Evolutionary conservation across 2,113 vertebrate species (phyloP).

Genomic region (Leiothrix lutea): DNA sequence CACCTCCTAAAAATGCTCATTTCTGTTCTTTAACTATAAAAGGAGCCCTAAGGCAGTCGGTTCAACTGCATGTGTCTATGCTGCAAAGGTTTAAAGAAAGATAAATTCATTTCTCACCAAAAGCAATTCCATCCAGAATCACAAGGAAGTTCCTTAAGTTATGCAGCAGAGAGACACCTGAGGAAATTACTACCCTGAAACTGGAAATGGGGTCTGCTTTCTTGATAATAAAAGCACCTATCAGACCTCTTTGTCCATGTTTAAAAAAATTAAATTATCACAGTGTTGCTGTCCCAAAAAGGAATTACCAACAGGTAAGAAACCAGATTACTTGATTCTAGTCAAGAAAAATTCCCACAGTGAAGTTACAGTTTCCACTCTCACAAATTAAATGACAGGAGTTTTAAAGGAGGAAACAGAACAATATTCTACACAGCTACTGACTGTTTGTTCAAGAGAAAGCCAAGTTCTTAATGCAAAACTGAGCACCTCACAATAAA

Average conservation of each 20-base stretch:
- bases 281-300: background rate
- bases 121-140: background rate
- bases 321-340: background rate
- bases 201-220: background rate
- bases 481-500: background rate
- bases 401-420: background rate
- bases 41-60: background rate
- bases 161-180: background rate
- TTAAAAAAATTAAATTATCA: background rate
- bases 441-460: background rate
- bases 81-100: background rate
- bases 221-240: background rate
- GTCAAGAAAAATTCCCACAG: background rate
- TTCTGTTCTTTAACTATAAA: background rate
- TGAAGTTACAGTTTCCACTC: background rate
- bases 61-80: background rate
- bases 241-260: background rate
- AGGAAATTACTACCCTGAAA: background rate
- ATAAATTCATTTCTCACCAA: background rate
- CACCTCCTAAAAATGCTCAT: background rate
- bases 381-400: background rate
- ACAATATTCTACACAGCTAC: background rate
- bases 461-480: background rate
- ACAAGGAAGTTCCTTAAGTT: background rate
- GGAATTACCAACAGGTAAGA: background rate